Conservation (phyloP, 2,888 invertebrate species). For the Pilophorus perplexus region DNA sequence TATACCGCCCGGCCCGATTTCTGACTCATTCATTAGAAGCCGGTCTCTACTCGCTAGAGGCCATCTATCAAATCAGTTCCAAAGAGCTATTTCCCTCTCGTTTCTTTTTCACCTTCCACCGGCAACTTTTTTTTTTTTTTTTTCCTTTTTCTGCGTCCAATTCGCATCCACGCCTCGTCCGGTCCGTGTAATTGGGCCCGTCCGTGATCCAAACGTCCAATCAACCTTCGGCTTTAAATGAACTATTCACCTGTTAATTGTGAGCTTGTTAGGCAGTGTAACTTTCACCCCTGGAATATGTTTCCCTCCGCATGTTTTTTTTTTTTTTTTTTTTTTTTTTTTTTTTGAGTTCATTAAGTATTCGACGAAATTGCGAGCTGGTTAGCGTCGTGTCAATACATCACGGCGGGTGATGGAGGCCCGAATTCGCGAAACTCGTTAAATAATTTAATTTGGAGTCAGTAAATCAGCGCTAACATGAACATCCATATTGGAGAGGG, state of each 20-base stretch:
- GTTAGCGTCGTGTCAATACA: too few species aligned
- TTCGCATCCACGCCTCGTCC: slow-evolving; percentile 26
- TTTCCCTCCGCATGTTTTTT: background rate
- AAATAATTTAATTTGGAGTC: too few species aligned
- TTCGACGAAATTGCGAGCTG: too few species aligned
- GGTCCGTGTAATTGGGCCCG: slow-evolving; percentile 24
- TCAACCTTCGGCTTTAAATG: background rate
- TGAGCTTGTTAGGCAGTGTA: slow-evolving; percentile 7
- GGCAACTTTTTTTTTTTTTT: background rate
- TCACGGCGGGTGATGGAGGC: too few species aligned
- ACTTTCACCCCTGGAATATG: background rate
- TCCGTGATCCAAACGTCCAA: slow-evolving; percentile 23
- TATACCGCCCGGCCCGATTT: background rate
- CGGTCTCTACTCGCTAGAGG: background rate
- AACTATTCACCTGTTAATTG: slow-evolving; percentile 31
- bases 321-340: background rate
- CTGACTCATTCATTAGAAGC: slow-evolving; percentile 26
- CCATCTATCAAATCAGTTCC: slow-evolving; percentile 27
- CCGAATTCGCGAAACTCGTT: too few species aligned
- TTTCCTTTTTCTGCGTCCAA: background rate
- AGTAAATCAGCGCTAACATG: too few species aligned
- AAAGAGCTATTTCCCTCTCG: slow-evolving; percentile 6
- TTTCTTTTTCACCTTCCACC: background rate
- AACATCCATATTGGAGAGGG: too few species aligned
- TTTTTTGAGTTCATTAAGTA: too few species aligned